Percentiles rank a stretch among this genome's conserved stretches.
phyloP scores from a whole-genome alignment of 2,113 vertebrate species.

The human (Homo sapiens) region DNA sequence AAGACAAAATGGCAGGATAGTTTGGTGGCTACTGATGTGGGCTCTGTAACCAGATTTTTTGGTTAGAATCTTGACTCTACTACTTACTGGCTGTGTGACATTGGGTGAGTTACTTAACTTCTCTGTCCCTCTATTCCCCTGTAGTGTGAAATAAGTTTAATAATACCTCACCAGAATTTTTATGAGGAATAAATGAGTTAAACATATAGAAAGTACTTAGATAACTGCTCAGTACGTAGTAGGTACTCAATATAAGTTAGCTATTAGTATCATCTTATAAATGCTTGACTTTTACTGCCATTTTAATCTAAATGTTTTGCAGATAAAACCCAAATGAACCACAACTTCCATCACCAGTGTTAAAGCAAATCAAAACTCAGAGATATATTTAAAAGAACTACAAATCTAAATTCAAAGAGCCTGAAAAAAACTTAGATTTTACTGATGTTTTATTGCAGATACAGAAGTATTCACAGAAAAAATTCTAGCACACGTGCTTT shows the following conservation, averaged over 20 bases:
- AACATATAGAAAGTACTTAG: neutral
- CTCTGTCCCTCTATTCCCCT: neutral
- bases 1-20: neutral
- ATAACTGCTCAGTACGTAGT: neutral
- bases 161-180: neutral
- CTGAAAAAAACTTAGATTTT: slow-evolving; percentile 5
- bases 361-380: neutral
- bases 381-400: neutral
- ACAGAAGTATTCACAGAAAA: neutral
- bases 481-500: neutral
- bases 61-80: neutral
- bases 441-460: neutral
- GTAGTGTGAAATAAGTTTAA: neutral
- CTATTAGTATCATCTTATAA: neutral
- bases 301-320: neutral
- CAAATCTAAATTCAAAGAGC: neutral
- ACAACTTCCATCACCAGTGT: neutral
- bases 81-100: neutral
- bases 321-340: neutral
- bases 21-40: neutral
- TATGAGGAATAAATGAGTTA: neutral
- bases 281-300: neutral
- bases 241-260: neutral
- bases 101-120: neutral
- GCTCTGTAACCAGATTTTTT: neutral